A percentile compares a stretch with the other conserved stretches of the same genome.
phyloP scores from a whole-genome alignment of 2,888 invertebrate genomes.

The Atethmia centrago region DNA sequence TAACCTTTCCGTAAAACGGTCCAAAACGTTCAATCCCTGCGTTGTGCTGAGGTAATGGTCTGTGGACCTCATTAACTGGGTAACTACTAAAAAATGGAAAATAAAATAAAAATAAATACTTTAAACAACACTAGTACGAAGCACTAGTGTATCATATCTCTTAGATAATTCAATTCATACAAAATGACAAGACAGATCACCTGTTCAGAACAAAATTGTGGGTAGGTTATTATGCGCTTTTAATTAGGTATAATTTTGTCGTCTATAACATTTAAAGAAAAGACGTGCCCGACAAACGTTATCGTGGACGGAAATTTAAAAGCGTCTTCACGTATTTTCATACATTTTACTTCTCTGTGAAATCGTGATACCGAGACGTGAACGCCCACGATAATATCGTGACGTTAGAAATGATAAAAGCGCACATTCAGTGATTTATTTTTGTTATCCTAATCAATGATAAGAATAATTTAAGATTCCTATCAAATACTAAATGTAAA shows the following conservation, averaged over 20 bases:
- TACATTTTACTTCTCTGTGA: neutral
- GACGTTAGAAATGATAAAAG: neutral
- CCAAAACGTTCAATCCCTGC: conserved; percentile 7
- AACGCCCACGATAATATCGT: neutral
- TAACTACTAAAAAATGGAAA: conserved; percentile 40
- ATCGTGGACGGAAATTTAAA: neutral
- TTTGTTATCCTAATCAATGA: too few relatives aligned
- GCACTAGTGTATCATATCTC: too few relatives aligned
- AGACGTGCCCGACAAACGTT: neutral
- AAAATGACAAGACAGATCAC: neutral
- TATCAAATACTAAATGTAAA: neutral
- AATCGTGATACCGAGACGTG: neutral
- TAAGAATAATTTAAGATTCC: too few relatives aligned
- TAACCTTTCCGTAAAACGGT: conserved; percentile 26
- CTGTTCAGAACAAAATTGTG: neutral
- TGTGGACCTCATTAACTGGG: conserved; percentile 19
- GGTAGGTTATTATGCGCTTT: neutral
- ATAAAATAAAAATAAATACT: conserved; percentile 27
- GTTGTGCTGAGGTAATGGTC: conserved; percentile 18
- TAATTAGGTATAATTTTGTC: neutral
- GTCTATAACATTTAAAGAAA: neutral
- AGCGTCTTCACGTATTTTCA: neutral
- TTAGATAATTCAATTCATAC: neutral
- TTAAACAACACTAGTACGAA: neutral
- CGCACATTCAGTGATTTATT: neutral